Evolutionary conservation across 2,113 vertebrate species (phyloP).

Genomic region (Trogon surrucura): DNA sequence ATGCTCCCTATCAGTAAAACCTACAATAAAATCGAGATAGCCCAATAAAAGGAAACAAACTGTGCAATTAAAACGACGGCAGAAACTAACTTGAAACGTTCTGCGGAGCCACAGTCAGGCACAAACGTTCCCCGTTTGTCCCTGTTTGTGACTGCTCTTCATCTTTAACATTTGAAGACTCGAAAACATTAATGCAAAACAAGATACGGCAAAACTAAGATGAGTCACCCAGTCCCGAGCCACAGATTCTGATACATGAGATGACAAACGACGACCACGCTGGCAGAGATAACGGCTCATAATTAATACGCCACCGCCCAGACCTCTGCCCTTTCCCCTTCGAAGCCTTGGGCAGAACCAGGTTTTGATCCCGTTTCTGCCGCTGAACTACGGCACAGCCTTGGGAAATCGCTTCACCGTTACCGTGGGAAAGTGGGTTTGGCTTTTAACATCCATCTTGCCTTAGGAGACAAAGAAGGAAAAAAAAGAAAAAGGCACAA

Average conservation of each 20-base stretch:
- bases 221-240: neutral
- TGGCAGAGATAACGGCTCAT: neutral
- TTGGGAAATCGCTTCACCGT: neutral
- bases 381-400: neutral
- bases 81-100: slow-evolving; percentile 5
- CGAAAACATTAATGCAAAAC: neutral
- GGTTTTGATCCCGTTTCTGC: neutral
- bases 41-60: slow-evolving; percentile 17
- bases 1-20: neutral
- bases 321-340: neutral
- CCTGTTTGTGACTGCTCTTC: neutral
- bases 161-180: neutral
- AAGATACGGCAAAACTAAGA: neutral
- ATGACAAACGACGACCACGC: neutral
- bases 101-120: neutral
- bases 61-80: neutral
- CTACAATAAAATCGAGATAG: slow-evolving; percentile 36
- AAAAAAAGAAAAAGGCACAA: neutral
- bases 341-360: neutral
- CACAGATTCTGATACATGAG: neutral
- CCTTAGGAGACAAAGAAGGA: neutral
- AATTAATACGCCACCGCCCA: neutral
- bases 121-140: neutral
- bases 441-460: neutral
- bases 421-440: neutral